phyloP scores from a whole-genome alignment of 23 tunicate species.

The Ciona savignyi region DNA sequence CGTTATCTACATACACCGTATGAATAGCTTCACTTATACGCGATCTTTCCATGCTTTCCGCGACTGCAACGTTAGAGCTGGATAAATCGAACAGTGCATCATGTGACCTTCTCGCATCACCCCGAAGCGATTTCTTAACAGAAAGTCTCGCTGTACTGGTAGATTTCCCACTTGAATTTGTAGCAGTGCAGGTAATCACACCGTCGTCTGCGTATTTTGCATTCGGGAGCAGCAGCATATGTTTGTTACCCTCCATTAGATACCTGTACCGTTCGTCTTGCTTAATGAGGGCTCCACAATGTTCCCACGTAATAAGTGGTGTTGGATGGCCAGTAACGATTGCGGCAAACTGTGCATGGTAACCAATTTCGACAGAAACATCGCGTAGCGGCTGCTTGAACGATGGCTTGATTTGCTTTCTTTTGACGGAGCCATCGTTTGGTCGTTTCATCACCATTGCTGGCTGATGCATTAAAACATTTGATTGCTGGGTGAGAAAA shows the following conservation, averaged over 20 bases:
- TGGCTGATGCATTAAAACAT: constrained; percentile 34
- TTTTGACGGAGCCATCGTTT: background rate
- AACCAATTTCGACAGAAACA: constrained; percentile 8
- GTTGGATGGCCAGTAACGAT: constrained; percentile 36
- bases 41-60: constrained; percentile 10
- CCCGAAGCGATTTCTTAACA: background rate
- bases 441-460: constrained; percentile 36
- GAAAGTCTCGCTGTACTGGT: constrained; percentile 35
- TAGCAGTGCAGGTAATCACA: constrained; percentile 35
- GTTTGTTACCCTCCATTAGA: constrained; percentile 24
- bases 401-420: constrained; percentile 23
- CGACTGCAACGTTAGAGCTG: constrained; percentile 6
- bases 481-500: background rate
- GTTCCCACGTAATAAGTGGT: constrained; percentile 61
- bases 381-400: constrained; percentile 35
- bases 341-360: constrained; percentile 24
- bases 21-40: background rate
- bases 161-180: constrained; percentile 40
- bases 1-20: background rate
- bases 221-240: constrained; percentile 21
- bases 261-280: constrained; percentile 15
- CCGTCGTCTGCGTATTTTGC: constrained; percentile 18
- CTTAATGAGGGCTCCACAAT: constrained; percentile 20
- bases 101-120: background rate
- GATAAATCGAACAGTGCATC: constrained; percentile 1